Base-by-base conservation (phyloP, 1,140 invertebrate species). In the Sitobion miscanthi region DNA sequence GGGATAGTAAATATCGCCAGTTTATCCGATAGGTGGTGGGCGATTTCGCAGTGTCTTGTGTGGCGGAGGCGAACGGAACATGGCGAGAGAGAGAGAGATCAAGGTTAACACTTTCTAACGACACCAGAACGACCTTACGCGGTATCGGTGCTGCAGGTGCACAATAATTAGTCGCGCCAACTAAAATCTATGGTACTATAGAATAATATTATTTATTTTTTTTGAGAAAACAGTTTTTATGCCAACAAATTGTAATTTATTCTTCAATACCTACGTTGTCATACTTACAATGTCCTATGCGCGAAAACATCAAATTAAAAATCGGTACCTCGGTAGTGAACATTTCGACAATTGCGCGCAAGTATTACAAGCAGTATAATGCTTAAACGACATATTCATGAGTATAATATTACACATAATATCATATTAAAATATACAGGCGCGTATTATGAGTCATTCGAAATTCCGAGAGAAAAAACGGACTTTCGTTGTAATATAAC, bases 41-140 rank as follows among this genome's bases (percentile, higher is more conserved):
- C 47, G n/a, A 88, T 54, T 89, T 54, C 52, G 87, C 49, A 57
- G 87, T 89, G 21, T 87, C 47, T 47, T 49, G 45, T 47, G 42
- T 42, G 9, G 83, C 20, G 20, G 14, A 5, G 25, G 47, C 47
- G 11, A 35, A 35, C 87, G 7, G 4, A 77, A n/a, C 62, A 23
- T 8, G 23, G 83, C 6, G 38, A 83, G 20, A 86, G 42, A 86
- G 83, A 69, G 90, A 91, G 49, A 83, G 69, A 91, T 91, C 90
- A 91, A 91, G 69, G 69, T 49, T 47, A 91, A 83, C 77, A 83
- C 90, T 91, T 91, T 91, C 90, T 91, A 91, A 91, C 20, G 62
- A 91, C 62, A 91, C 57, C 62, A 77, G 35, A 69, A 91, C 90
- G 90, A 83, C 90, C 90, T 91, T 49, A 91, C 25, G 1, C 38